Evolutionary conservation across 2,797 vertebrate genomes (phyloP), one percentile per base, ranked within the genome.

Genomic region (Pipistrellus pygmaeus): DNA sequence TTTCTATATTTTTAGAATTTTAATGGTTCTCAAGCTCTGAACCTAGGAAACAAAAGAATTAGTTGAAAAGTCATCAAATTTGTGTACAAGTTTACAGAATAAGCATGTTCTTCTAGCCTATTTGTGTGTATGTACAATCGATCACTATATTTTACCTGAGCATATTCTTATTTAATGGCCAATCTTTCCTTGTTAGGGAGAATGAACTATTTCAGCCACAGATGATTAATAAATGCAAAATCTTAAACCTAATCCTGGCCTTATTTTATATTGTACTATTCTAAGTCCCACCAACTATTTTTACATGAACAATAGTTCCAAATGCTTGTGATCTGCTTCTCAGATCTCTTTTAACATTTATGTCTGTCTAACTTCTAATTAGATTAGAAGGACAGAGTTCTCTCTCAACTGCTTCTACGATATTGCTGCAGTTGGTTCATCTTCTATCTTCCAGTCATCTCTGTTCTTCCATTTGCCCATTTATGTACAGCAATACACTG

Each of bases 161-260:
- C 32, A 38, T 62, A 60, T 85, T 89, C 38, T 57, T 68, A 73
- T 53, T 86, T 77, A 76, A 88, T 71, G 84, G 55, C 44, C 20
- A 64, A 18, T 76, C 51, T 81, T 95, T 71, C 51, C 60, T 85
- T 72, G 5, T 81, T 85, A 41, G 20, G 25, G 38, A 77, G 30
- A 64, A 6, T 77, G 46, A 89, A 76, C 17, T 88, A 55, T 81
- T 88, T 27, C 23, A 71, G 17, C 64, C 62, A 71, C 57, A 48
- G 51, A 60, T 88, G 46, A 73, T 81, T 30, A 95, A 89, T 41
- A 95, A 71, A 83, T 69, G 20, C 17, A 88, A 91, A 76, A 55
- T 76, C 20, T 76, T 91, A 88, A 48, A 55, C 32, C 10, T 55
- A 62, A 41, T 32, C 48, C 72, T 15, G 5, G 46, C 18, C 32